A percentile compares a stretch with the other conserved stretches of the same genome.
Evolutionary conservation across 1,140 invertebrate species (phyloP).

Genomic region (Rhagoletis pomonella): DNA sequence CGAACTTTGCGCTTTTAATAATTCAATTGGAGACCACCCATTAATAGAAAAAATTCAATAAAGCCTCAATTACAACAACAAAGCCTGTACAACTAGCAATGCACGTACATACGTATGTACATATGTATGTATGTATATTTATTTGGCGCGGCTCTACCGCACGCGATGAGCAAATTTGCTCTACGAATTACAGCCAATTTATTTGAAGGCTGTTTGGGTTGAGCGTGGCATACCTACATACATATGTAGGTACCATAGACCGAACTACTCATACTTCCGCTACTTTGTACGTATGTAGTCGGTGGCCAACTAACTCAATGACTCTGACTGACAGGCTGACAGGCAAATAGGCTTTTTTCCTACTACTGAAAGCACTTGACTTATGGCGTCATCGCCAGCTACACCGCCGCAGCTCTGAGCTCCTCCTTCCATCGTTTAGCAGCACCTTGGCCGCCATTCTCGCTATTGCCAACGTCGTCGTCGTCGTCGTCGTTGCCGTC

Average conservation of each 20-base stretch:
- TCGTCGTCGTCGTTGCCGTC: neutral
- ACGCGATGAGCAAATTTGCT: constrained; percentile 22
- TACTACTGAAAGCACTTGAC: neutral
- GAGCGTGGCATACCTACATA: neutral
- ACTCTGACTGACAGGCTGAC: neutral
- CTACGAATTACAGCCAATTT: neutral
- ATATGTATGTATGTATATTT: neutral
- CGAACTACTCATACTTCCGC: constrained; percentile 18
- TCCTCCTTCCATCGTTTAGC: neutral
- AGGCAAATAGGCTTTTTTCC: neutral
- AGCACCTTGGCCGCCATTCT: neutral
- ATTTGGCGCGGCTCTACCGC: neutral
- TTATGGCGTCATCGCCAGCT: neutral
- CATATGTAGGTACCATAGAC: neutral
- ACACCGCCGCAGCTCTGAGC: too few species aligned
- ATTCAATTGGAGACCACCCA: constrained; percentile 26
- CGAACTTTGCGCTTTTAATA: neutral
- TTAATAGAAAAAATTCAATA: neutral
- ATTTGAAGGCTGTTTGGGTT: neutral
- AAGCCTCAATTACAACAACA: neutral
- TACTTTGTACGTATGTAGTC: neutral
- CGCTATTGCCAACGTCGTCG: neutral
- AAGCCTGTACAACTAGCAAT: neutral
- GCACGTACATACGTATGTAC: neutral
- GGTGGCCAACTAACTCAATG: constrained; percentile 15